phyloP scores from a whole-genome alignment of 2,113 vertebrate species.

The Scomber scombrus region DNA sequence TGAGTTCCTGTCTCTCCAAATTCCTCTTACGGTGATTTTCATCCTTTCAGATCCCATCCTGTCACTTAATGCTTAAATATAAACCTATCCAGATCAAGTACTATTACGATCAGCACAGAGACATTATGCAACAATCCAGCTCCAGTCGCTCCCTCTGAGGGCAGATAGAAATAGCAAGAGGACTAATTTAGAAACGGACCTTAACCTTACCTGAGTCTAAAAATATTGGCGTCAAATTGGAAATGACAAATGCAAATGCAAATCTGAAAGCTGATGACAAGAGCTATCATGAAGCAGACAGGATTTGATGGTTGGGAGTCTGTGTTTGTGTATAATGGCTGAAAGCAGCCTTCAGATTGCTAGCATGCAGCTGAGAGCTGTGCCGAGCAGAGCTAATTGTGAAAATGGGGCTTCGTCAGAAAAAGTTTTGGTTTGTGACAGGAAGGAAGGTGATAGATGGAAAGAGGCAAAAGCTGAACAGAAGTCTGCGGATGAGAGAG shows the following conservation, averaged over 20 bases:
- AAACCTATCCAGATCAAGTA: constrained; percentile 59
- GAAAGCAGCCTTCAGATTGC: constrained; percentile 38
- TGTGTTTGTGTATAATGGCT: constrained; percentile 12
- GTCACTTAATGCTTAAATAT: constrained; percentile 70
- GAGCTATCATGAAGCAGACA: not conserved
- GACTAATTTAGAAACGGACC: constrained; percentile 64
- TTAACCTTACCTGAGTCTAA: constrained; percentile 69
- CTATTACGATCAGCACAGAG: constrained; percentile 46
- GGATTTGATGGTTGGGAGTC: constrained; percentile 26
- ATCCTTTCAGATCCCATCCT: constrained; percentile 57
- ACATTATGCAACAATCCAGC: constrained; percentile 60
- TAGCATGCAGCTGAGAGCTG: constrained; percentile 30
- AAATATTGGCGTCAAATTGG: constrained; percentile 46
- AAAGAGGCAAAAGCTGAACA: constrained; percentile 39
- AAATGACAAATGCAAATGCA: constrained; percentile 55
- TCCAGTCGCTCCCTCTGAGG: constrained; percentile 3
- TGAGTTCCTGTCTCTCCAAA: constrained; percentile 45
- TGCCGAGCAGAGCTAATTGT: constrained; percentile 51
- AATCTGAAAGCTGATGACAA: constrained; percentile 42
- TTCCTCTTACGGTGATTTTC: constrained; percentile 39
- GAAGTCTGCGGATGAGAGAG: constrained; percentile 34
- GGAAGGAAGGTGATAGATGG: constrained; percentile 48
- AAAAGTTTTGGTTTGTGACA: constrained; percentile 62
- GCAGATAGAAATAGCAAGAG: constrained; percentile 61
- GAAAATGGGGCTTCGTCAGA: constrained; percentile 59